Percentiles rank a stretch among this genome's conserved stretches.
Conservation (phyloP, 2,797 vertebrate species). For the Poecilia velifera region DNA sequence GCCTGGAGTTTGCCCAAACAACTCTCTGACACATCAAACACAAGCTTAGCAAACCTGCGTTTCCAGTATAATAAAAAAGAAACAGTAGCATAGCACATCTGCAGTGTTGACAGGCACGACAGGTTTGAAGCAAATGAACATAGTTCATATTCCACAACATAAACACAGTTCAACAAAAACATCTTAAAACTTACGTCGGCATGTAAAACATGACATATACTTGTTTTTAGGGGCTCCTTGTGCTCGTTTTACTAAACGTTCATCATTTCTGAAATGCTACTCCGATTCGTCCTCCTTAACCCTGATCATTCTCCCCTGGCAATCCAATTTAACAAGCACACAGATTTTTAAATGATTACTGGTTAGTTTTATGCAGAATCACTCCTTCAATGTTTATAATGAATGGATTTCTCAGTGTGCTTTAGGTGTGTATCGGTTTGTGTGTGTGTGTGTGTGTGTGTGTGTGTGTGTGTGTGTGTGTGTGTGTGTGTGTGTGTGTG, state of each 20-base stretch:
- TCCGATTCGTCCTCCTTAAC: neutral
- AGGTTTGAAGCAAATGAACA: constrained; percentile 33
- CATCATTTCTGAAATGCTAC: neutral
- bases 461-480: no score
- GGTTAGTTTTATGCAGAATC: neutral
- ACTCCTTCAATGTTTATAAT: constrained; percentile 1
- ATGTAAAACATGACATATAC: neutral
- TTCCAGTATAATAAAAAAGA: constrained; percentile 60
- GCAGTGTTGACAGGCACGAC: constrained; percentile 22
- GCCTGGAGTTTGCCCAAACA: constrained; percentile 58
- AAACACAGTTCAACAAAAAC: constrained; percentile 6
- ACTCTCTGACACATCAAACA: constrained; percentile 41
- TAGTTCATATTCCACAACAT: constrained; percentile 22
- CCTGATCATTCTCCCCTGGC: neutral
- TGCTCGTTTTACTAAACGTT: neutral
- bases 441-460: constrained; percentile 13
- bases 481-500: no score
- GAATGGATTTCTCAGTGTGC: constrained; percentile 14
- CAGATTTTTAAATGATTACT: neutral
- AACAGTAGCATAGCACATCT: neutral
- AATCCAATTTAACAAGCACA: constrained; percentile 1
- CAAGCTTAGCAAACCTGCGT: constrained; percentile 64
- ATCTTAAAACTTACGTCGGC: neutral
- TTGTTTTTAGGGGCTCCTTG: neutral
- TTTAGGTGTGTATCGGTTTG: constrained; percentile 7